Percentiles rank a stretch among this genome's conserved stretches.
Conservation (phyloP, 2,113 vertebrate species). For the Lampris incognitus region DNA sequence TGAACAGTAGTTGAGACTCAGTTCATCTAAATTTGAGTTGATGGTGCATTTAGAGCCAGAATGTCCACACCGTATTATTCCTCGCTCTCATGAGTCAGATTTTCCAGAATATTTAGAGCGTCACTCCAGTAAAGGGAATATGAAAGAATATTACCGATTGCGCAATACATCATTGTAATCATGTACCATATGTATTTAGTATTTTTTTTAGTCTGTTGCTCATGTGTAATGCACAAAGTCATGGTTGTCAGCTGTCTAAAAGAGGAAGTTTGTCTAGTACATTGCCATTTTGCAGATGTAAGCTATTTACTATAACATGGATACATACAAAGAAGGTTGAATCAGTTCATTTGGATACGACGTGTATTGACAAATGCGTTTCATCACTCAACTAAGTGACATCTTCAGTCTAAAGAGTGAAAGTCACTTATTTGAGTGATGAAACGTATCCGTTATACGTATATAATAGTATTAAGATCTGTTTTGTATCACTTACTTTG, state of each 20-base stretch:
- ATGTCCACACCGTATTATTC: neutral
- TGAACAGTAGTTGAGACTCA: neutral
- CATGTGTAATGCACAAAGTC: neutral
- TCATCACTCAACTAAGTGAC: too few species aligned
- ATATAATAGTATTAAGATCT: too few species aligned
- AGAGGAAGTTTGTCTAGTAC: neutral
- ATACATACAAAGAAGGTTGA: neutral
- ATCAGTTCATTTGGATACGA: too few species aligned
- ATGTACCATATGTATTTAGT: neutral
- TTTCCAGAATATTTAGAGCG: too few species aligned
- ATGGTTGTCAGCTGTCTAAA: neutral
- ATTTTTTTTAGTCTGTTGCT: slow-evolving; percentile 3
- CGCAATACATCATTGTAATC: neutral
- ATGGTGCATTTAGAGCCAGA: neutral
- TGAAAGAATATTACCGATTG: slow-evolving; percentile 3
- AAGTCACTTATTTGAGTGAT: too few species aligned
- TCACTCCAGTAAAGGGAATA: neutral
- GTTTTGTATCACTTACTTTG: neutral
- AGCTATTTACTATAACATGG: slow-evolving; percentile 7
- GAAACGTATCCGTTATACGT: too few species aligned
- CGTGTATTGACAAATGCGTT: too few species aligned
- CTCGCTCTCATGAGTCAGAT: neutral
- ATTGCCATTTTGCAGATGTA: neutral
- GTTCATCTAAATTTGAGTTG: neutral
- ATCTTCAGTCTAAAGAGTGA: too few species aligned